Percentiles rank a stretch among this genome's conserved stretches.
These are phyloP conservation scores for Nomada ruficornis DNA, from an alignment of 2,888 invertebrate genomes.

Conservation along the genomic window DNA sequence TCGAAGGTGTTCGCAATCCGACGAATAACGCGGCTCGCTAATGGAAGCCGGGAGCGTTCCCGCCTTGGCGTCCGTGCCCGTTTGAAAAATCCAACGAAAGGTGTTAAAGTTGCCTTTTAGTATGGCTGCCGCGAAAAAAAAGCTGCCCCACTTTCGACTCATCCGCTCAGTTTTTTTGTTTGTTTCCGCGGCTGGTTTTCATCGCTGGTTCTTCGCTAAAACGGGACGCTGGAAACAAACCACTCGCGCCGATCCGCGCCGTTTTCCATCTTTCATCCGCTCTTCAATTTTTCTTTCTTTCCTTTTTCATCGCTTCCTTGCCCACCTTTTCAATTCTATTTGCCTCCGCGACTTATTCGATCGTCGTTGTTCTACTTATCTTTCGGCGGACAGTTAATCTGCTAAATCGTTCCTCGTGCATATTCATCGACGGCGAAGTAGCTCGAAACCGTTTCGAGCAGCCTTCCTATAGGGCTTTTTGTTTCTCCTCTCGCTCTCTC, in stretches of 20 bases:
- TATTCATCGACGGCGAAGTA: slow-evolving; percentile 34
- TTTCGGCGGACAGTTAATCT: slow-evolving; percentile 26
- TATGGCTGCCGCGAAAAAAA: slow-evolving; percentile 29
- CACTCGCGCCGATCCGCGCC: neutral
- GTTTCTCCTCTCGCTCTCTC: neutral
- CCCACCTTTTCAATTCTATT: neutral
- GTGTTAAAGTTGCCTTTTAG: slow-evolving; percentile 57
- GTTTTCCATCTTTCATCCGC: slow-evolving; percentile 1
- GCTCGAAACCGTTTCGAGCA: slow-evolving; percentile 14
- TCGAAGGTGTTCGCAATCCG: slow-evolving; percentile 47
- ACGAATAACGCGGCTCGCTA: slow-evolving; percentile 22
- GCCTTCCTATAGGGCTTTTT: slow-evolving; percentile 12
- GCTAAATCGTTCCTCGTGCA: slow-evolving; percentile 34
- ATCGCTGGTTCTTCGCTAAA: slow-evolving; percentile 17
- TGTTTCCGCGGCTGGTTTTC: slow-evolving; percentile 45
- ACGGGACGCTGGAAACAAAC: slow-evolving; percentile 31
- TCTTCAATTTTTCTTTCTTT: neutral
- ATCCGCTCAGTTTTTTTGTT: slow-evolving; percentile 21
- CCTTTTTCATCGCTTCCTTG: too few species aligned
- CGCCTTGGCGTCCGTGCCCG: slow-evolving; percentile 22
- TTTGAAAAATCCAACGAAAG: slow-evolving; percentile 38
- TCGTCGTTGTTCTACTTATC: slow-evolving; percentile 26
- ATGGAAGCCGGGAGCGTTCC: slow-evolving; percentile 36
- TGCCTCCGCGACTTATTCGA: slow-evolving; percentile 3
- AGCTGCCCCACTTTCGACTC: slow-evolving; percentile 53